A percentile compares a stretch with the other conserved stretches of the same genome.
phyloP scores from a whole-genome alignment of 2,113 vertebrate genomes.

The Gymnarchus niloticus region DNA sequence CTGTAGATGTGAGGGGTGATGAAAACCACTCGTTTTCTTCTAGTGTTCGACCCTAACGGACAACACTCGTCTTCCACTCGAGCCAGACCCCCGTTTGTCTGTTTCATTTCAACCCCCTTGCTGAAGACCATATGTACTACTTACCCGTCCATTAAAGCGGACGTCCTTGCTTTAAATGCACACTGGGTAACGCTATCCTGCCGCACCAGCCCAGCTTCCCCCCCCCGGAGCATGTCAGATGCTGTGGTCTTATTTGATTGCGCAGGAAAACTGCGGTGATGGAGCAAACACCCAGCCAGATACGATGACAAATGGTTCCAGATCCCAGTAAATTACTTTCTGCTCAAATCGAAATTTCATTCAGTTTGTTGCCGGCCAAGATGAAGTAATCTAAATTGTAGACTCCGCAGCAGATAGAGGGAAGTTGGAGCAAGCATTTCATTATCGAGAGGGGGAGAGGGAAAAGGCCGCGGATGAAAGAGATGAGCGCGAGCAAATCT shows the following conservation, averaged over 20 bases:
- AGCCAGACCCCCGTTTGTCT: not conserved
- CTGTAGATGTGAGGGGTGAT: not conserved
- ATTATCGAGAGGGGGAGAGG: conserved; percentile 57
- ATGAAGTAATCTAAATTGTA: conserved; percentile 99
- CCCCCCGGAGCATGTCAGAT: conserved; percentile 84
- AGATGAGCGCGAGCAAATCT: conserved; percentile 85
- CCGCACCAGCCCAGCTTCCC: conserved; percentile 41
- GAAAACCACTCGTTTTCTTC: not conserved
- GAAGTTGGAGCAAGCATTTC: conserved; percentile 77
- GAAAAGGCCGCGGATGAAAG: conserved; percentile 81
- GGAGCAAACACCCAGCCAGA: conserved; percentile 99
- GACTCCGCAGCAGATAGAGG: conserved; percentile 99
- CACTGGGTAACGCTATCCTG: conserved; percentile 39
- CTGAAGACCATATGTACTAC: not conserved
- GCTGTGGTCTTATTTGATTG: conserved; percentile 99
- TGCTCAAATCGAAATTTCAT: conserved; percentile 99
- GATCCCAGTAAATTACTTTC: conserved; percentile 99
- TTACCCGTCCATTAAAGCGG: conserved; percentile 13
- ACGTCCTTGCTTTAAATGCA: conserved; percentile 52
- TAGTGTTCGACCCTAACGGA: not conserved
- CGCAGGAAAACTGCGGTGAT: conserved; percentile 99
- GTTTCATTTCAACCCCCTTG: not conserved
- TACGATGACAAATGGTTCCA: conserved; percentile 99
- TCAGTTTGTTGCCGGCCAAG: conserved; percentile 99
- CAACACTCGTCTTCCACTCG: not conserved